These are phyloP conservation scores for Phaetusa simplex DNA, from an alignment of 2,113 vertebrate species.

Conservation along the genomic window DNA sequence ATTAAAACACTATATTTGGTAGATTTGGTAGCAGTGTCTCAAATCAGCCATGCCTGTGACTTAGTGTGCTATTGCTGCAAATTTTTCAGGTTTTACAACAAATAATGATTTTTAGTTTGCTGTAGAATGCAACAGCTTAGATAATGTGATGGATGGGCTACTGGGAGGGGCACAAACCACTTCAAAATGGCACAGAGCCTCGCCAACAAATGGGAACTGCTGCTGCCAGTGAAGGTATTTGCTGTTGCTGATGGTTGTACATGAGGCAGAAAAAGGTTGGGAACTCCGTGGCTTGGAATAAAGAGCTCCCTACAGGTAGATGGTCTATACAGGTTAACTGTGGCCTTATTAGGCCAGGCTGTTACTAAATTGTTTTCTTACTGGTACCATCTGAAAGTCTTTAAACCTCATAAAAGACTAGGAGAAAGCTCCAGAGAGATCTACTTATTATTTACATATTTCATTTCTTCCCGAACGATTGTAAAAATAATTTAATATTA, in stretches of 20 bases:
- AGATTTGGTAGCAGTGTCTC: neutral
- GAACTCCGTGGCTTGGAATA: conserved; percentile 17
- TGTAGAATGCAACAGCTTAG: neutral
- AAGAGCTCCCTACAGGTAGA: neutral
- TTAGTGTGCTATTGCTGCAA: neutral
- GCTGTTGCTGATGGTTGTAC: neutral
- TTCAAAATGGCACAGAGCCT: neutral
- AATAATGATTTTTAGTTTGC: neutral
- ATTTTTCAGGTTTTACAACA: neutral
- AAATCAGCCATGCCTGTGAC: neutral
- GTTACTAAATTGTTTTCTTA: neutral
- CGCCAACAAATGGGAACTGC: neutral
- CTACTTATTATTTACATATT: neutral
- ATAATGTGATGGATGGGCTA: neutral
- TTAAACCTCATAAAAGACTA: neutral
- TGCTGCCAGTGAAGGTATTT: neutral
- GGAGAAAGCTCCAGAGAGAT: neutral
- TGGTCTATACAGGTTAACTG: neutral
- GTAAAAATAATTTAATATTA: neutral
- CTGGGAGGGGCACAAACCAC: neutral
- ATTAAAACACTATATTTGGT: neutral
- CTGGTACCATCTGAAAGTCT: neutral
- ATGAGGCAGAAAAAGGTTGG: neutral
- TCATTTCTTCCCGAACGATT: neutral
- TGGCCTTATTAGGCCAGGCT: neutral